phyloP scores from a whole-genome alignment of 2,797 vertebrate genomes.

The Gymnopithys bicolor region DNA sequence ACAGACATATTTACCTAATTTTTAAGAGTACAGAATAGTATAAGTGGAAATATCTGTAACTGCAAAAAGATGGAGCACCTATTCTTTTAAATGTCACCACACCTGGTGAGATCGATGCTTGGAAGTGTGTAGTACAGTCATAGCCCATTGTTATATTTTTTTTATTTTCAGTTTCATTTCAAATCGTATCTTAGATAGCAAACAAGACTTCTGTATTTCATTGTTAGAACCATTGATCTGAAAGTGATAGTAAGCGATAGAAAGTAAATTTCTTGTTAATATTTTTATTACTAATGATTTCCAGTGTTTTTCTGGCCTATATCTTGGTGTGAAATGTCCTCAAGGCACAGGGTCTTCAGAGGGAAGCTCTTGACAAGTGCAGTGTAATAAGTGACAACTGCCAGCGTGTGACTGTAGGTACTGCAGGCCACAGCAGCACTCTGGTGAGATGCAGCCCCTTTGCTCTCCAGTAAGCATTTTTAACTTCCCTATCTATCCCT shows the following conservation, averaged over 20 bases:
- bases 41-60: constrained; percentile 34
- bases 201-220: neutral
- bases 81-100: neutral
- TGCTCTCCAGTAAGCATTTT: neutral
- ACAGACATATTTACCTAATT: constrained; percentile 69
- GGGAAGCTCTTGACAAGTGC: neutral
- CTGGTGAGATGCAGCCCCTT: neutral
- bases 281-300: neutral
- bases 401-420: fast-evolving
- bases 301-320: neutral
- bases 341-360: neutral
- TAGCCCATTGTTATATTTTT: neutral
- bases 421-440: neutral
- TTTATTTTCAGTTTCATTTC: neutral
- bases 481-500: neutral
- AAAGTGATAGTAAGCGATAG: neutral
- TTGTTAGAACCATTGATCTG: neutral
- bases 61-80: constrained; percentile 5
- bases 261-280: neutral
- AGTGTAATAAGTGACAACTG: fast-evolving
- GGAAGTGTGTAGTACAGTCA: neutral
- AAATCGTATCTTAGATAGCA: neutral
- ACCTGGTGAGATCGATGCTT: neutral
- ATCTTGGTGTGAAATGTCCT: neutral
- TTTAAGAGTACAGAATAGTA: constrained; percentile 38